Evolutionary conservation across 2,888 invertebrate species (phyloP).

Genomic region (Leptogaster cylindrica): DNA sequence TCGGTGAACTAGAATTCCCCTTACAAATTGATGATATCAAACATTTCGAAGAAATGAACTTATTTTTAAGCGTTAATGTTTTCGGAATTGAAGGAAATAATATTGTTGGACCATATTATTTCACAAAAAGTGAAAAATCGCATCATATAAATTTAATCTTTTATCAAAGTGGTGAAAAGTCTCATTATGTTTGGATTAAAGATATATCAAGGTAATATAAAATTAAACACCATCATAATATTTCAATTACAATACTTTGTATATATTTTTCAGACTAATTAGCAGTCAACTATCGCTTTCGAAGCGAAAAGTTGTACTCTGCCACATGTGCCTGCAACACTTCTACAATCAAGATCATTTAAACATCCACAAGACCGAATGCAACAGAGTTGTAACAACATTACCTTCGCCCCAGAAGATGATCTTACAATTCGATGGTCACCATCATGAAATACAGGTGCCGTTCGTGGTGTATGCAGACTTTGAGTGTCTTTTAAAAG

Average conservation of each 20-base stretch:
- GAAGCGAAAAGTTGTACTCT: not conserved
- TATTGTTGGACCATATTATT: not conserved
- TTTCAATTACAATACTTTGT: not conserved
- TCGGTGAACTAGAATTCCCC: constrained; percentile 49
- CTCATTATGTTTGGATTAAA: constrained; percentile 14
- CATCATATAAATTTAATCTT: not conserved
- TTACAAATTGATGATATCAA: constrained; percentile 47
- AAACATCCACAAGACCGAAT: constrained; percentile 26
- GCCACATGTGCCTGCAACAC: constrained; percentile 3
- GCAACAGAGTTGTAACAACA: constrained; percentile 30
- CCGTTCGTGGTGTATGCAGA: constrained; percentile 26
- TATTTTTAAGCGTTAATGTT: constrained; percentile 45
- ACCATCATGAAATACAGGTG: constrained; percentile 22
- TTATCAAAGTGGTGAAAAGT: not conserved
- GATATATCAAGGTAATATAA: constrained; percentile 9
- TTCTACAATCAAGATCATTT: constrained; percentile 14
- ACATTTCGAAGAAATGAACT: constrained; percentile 48
- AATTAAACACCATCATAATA: no score
- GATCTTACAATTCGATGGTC: constrained; percentile 59
- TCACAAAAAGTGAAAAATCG: not conserved
- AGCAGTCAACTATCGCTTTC: not conserved
- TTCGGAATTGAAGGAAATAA: constrained; percentile 1
- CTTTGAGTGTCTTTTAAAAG: constrained; percentile 45
- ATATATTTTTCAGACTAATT: not conserved
- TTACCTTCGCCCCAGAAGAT: constrained; percentile 54